These are phyloP conservation scores for Bubo scandiacus DNA, from an alignment of 2,113 vertebrate genomes.

Conservation along the genomic window DNA sequence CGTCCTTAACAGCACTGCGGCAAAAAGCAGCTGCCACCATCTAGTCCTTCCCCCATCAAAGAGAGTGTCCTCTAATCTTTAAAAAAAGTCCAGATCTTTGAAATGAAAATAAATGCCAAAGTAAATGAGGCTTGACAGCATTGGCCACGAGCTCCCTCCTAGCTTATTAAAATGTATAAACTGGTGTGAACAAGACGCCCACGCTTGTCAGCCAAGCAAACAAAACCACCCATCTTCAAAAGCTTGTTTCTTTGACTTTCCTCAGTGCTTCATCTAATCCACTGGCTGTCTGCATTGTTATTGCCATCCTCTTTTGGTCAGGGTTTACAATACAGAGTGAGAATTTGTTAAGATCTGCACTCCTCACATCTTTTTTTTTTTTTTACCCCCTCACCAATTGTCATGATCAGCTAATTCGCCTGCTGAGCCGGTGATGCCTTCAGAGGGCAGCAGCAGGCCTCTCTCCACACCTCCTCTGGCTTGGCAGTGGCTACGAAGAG, in stretches of 20 bases:
- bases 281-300: background rate
- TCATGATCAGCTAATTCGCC: background rate
- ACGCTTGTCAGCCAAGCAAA: rapidly evolving
- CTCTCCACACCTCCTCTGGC: background rate
- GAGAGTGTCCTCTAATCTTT: background rate
- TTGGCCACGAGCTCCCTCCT: background rate
- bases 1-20: background rate
- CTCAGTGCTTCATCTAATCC: background rate
- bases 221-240: background rate
- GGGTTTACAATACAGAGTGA: background rate
- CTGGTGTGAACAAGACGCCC: background rate
- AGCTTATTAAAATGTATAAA: background rate
- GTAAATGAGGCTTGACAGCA: background rate
- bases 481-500: background rate
- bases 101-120: background rate
- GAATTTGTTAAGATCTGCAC: background rate
- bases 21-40: background rate
- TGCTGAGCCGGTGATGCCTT: background rate
- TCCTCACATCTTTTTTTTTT: too few relatives aligned
- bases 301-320: background rate
- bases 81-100: background rate
- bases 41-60: background rate
- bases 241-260: background rate
- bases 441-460: background rate
- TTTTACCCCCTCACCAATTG: background rate